Base-by-base conservation (phyloP, 2,113 vertebrate genomes). In the Zosterops lateralis region DNA sequence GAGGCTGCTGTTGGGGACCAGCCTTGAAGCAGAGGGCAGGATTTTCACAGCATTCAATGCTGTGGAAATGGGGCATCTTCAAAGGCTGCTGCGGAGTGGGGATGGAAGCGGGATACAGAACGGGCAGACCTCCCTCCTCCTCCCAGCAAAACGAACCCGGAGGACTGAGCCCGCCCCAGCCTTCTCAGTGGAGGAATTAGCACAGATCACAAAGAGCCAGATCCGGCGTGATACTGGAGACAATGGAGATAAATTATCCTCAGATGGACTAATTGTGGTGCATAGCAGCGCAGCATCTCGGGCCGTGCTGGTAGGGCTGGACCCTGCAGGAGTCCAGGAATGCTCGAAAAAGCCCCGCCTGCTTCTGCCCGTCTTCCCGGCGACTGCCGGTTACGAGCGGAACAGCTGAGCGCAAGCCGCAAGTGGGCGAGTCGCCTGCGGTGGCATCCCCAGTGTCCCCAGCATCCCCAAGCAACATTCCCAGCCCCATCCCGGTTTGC, bases 401-500 rank as follows among this genome's bases (percentile, higher is more conserved):
- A 42, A 31, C 51, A 32, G 24, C 12, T 34, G 56, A 56, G 51
- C 26, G 1, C 34, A 26, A 70, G 17, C 19, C 36, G 48, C 73
- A 19, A 77, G 64, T 1, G 36, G 7, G 54, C 1, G 2, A 51
- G 29, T 20, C 65, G 38, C 29, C 32, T 32, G 0, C 2, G 24
- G 48, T 4, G 38, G 48, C 47, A 73, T n/a, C 42, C 50, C 19
- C 50, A 2, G 29, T 19, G 70, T 61, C n/a, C 38, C 38, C 61
- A 6, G 12, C 51, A 14, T 58, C 12, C 9, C 7, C 36, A 0
- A 1, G 10, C 60, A 5, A 0, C 7, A 5, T 3, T 22, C 18
- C 20, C 48, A 31, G 71, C 26, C 61, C 53, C 32, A 6, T 25
- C 54, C 45, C 24, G 4, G 18, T 16, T 32, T n/a, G 25, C 54